These are phyloP conservation scores for Indicator maculatus DNA, from an alignment of 2,113 vertebrate species.

Conservation along the genomic window DNA sequence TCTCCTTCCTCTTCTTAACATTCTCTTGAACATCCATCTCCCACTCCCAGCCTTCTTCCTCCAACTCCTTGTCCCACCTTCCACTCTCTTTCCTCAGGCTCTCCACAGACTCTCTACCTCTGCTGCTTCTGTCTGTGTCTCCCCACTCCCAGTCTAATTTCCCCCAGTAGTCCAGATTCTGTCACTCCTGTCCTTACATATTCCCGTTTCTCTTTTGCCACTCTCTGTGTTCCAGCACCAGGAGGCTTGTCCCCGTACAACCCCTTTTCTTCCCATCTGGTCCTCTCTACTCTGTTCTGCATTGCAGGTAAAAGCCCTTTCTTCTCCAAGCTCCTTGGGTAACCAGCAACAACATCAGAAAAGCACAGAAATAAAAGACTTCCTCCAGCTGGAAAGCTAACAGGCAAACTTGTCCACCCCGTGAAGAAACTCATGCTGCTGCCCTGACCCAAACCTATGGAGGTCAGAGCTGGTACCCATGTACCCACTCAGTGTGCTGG, in stretches of 20 bases:
- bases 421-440: background rate
- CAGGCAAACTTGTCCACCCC: accelerated
- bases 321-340: background rate
- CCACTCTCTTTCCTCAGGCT: background rate
- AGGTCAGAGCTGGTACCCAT: background rate
- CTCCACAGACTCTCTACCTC: background rate
- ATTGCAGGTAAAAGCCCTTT: background rate
- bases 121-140: background rate
- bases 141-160: background rate
- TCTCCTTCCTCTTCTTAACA: background rate
- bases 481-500: background rate
- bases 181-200: background rate
- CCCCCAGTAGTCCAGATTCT: background rate
- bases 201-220: background rate
- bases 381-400: background rate
- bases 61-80: background rate
- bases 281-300: background rate
- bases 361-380: background rate
- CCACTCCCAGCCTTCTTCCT: background rate
- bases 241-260: background rate
- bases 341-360: background rate
- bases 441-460: background rate
- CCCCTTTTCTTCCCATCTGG: background rate
- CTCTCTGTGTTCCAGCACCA: background rate
- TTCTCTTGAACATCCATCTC: background rate